phyloP scores from a whole-genome alignment of 2,888 invertebrate species.

The Holacanthella duospinosa region DNA sequence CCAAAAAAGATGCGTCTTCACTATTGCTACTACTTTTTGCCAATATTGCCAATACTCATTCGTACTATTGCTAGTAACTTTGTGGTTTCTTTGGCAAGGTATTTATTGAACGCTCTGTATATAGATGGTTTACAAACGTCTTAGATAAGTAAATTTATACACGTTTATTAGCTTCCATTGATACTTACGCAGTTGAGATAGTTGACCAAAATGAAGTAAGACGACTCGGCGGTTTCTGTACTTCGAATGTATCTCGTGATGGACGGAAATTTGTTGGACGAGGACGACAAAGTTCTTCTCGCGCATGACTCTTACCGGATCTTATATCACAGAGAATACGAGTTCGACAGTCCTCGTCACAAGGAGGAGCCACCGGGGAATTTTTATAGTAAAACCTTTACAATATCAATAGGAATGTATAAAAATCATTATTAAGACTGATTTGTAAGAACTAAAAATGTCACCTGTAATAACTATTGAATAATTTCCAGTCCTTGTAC shows the following conservation, averaged over 20 bases:
- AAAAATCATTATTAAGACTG: not conserved
- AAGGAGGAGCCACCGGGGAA: conserved; percentile 67
- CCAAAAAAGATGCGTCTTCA: too few relatives aligned
- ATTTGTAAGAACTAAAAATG: conserved; percentile 28
- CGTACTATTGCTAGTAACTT: too few relatives aligned
- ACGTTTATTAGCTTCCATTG: too few relatives aligned
- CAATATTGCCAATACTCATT: too few relatives aligned
- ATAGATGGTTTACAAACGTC: too few relatives aligned
- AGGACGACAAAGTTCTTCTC: conserved; percentile 47
- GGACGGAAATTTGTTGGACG: conserved; percentile 31
- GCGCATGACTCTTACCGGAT: conserved; percentile 73
- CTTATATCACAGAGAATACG: conserved; percentile 73
- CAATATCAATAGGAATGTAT: conserved; percentile 7
- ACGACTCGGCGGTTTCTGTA: conserved; percentile 26
- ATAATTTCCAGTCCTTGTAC: conserved; percentile 73
- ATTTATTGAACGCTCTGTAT: too few relatives aligned
- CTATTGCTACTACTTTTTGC: too few relatives aligned
- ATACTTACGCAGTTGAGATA: conserved; percentile 36
- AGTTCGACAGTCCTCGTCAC: conserved; percentile 76
- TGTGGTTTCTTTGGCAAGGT: too few relatives aligned
- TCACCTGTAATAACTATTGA: conserved; percentile 82
- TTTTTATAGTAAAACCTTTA: conserved; percentile 77
- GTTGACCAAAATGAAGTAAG: conserved; percentile 28
- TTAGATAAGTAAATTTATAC: too few relatives aligned
- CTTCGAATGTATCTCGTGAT: conserved; percentile 32